Evolutionary conservation across 1,140 invertebrate species (phyloP).

Genomic region (Plutomurus gul): DNA sequence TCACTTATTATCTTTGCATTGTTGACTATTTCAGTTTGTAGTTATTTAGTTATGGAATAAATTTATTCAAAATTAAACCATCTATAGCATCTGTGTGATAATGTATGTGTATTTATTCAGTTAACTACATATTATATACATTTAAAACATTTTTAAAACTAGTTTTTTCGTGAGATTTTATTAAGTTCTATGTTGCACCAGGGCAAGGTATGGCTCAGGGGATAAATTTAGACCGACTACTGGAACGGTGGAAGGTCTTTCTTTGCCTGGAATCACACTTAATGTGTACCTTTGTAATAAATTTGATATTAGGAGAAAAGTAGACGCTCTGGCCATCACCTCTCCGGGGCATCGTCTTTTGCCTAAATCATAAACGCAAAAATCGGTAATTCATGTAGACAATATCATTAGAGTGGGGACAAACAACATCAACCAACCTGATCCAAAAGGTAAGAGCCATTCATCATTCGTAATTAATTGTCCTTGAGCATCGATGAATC

Average conservation of each 20-base stretch:
- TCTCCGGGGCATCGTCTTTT: conserved; percentile 68
- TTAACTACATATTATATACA: too few relatives aligned
- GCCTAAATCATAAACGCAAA: conserved; percentile 56
- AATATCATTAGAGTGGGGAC: not conserved
- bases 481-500: conserved; percentile 61
- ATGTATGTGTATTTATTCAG: too few relatives aligned
- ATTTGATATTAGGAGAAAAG: conserved; percentile 64
- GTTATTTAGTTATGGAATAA: not conserved
- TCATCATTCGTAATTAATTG: conserved; percentile 67
- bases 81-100: too few relatives aligned
- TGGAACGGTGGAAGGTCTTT: conserved; percentile 17
- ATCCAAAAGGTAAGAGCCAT: conserved; percentile 74
- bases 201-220: not conserved
- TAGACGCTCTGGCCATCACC: conserved; percentile 61
- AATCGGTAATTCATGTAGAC: too few relatives aligned
- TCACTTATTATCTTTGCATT: too few relatives aligned
- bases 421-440: conserved; percentile 60
- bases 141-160: not conserved
- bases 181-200: too few relatives aligned
- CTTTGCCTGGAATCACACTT: conserved; percentile 55
- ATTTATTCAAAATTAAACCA: too few relatives aligned
- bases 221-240: conserved; percentile 40
- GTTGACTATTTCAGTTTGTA: too few relatives aligned
- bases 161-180: not conserved
- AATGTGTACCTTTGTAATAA: conserved; percentile 64